These are phyloP conservation scores for Amia ocellicauda DNA, from an alignment of 2,113 vertebrate genomes.

Conservation along the genomic window DNA sequence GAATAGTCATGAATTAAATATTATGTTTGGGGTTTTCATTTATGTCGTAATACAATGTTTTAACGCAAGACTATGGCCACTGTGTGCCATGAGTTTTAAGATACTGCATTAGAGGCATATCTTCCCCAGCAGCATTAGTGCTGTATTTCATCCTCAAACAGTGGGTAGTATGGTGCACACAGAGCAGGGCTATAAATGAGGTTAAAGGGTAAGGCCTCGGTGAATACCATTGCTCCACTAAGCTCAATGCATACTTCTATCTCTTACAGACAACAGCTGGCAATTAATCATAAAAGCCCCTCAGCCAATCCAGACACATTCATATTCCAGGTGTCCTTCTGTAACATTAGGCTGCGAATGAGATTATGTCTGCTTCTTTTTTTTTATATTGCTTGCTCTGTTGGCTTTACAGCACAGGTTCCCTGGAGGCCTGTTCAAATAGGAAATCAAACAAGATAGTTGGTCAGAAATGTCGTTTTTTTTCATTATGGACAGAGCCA, in stretches of 20 bases:
- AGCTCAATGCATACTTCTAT: conserved; percentile 14
- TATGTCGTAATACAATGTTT: too few species aligned
- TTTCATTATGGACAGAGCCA: background rate
- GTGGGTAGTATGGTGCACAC: too few species aligned
- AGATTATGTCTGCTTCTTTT: conserved; percentile 41
- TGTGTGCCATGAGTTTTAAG: too few species aligned
- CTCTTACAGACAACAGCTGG: conserved; percentile 26
- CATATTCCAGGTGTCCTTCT: conserved; percentile 43
- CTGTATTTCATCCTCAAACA: too few species aligned
- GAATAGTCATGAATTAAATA: too few species aligned
- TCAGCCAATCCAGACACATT: conserved; percentile 30
- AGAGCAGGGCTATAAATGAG: background rate
- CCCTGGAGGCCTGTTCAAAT: conserved; percentile 40
- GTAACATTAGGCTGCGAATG: conserved; percentile 39
- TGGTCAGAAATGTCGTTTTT: background rate
- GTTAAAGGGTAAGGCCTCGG: background rate
- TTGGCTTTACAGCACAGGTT: conserved; percentile 41
- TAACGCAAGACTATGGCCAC: too few species aligned
- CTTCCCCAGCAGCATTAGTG: too few species aligned
- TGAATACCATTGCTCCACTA: conserved; percentile 9
- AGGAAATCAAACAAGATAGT: conserved; percentile 38
- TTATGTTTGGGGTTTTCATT: too few species aligned
- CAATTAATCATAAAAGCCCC: conserved; percentile 32
- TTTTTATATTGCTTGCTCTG: conserved; percentile 37
- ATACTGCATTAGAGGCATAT: too few species aligned